Percentiles rank a stretch among this genome's conserved stretches.
Conservation (phyloP, 2,797 vertebrate genomes). For the Miopithecus talapoin region DNA sequence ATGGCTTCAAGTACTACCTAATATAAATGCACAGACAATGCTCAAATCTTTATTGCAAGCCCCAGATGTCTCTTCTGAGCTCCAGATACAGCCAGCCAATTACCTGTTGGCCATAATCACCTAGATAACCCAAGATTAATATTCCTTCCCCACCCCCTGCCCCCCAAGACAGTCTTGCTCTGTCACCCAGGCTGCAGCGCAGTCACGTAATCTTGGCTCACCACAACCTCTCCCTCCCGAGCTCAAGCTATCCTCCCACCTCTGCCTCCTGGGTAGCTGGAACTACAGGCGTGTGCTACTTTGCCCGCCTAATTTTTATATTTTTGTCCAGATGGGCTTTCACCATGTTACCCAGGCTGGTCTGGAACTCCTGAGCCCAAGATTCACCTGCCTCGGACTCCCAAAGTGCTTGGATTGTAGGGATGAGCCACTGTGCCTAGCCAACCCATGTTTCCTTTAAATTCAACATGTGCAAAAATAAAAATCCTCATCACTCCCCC, state of each 20-base stretch:
- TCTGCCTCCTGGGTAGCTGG: background rate
- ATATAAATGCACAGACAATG: background rate
- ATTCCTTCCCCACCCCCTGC: background rate
- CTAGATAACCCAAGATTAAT: background rate
- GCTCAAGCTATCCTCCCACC: background rate
- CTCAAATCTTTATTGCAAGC: background rate
- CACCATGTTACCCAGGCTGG: background rate
- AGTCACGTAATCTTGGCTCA: background rate
- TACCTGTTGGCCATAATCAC: background rate
- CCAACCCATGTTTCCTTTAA: background rate
- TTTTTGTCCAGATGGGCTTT: background rate
- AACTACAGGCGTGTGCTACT: background rate
- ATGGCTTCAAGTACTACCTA: background rate
- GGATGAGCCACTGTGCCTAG: background rate
- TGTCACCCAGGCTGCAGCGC: background rate
- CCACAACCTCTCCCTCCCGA: background rate
- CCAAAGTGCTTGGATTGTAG: background rate
- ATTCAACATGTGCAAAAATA: background rate
- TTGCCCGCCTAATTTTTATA: background rate
- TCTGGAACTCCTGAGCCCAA: background rate
- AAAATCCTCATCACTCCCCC: background rate
- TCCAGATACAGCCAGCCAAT: background rate
- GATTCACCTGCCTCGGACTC: background rate
- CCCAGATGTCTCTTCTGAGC: background rate
- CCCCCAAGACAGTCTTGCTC: background rate